These are phyloP conservation scores for Pangasius macronema DNA, from an alignment of 2,797 vertebrate species.

Conservation along the genomic window DNA sequence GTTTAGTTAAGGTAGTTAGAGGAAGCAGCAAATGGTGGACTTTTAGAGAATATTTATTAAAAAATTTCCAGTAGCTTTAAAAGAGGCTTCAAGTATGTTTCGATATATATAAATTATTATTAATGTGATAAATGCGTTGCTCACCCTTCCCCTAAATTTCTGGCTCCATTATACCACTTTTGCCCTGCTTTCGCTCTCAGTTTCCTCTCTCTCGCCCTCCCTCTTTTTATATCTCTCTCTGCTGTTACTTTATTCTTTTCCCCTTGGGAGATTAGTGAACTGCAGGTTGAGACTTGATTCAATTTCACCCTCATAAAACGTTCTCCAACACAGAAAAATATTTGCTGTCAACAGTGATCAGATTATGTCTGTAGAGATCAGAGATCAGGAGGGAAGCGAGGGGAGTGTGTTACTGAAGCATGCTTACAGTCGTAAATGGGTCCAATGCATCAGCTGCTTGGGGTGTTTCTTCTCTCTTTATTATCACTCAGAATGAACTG, in stretches of 20 bases:
- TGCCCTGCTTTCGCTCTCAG: background rate
- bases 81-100: too few species aligned
- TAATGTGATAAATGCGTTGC: too few species aligned
- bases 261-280: constrained; percentile 58
- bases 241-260: constrained; percentile 27
- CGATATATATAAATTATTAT: too few species aligned
- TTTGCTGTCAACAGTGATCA: constrained; percentile 67
- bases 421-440: background rate
- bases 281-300: constrained; percentile 66
- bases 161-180: background rate
- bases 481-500: background rate
- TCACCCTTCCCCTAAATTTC: background rate
- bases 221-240: constrained; percentile 22
- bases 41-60: background rate
- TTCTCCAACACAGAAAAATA: constrained; percentile 67
- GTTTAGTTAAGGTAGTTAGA: background rate
- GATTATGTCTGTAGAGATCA: constrained; percentile 44
- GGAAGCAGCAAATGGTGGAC: background rate
- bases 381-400: constrained; percentile 2
- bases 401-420: constrained; percentile 19
- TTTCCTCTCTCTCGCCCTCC: constrained; percentile 16
- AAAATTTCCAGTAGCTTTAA: too few species aligned
- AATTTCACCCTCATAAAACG: constrained; percentile 64
- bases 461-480: background rate
- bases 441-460: background rate